Evolutionary conservation across 2,888 invertebrate genomes (phyloP), one percentile per base, ranked within the genome.

Genomic region (Matsumyia berberina): DNA sequence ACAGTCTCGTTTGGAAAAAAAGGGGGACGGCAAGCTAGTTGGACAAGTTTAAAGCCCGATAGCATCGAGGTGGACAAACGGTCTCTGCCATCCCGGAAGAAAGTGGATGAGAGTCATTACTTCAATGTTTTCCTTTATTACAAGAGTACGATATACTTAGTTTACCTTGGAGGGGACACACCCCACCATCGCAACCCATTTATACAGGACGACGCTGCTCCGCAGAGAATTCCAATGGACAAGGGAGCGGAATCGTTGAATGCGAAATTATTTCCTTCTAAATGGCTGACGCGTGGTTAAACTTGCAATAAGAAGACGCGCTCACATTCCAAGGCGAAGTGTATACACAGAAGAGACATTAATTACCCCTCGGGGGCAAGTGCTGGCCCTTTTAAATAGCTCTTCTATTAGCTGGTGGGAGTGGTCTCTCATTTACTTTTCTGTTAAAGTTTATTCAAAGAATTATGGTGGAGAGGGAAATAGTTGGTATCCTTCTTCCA

Each of bases 181-280:
- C 58, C 46, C 17, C 5, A 19, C 31, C 15, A 5, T 2, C 0
- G 31, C 53, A 42, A 19, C 24, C 53, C 39, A 15, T 53, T n/a
- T 53, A 29, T 7, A 31, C 15, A 39, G 49, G 11, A 11, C 49
- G 49, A 37, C 24, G 29, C 33, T 24, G n/a, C n/a, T 11, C 44
- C 11, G 12, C 29, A 31, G 31, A 29, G 37, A 37, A 42, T 46
- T 51, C 37, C 57, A 64, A 57, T 49, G 60, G 49, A 35, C 24
- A 42, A 29, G 44, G 37, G 57, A 19, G 53, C 35, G 69, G 60
- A 74, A 35, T 69, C 74, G 55, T 66, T 74, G 74, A 80, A 85
- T 80, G 76, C 58, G 64, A 80, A 85, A 76, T 74, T 80, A 79
- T 80, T 85, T 80, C 69, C 80, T 80, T 70, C 49, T 60, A 74